Conservation (phyloP, 2,888 invertebrate genomes). For the Caradrina kadenii region DNA sequence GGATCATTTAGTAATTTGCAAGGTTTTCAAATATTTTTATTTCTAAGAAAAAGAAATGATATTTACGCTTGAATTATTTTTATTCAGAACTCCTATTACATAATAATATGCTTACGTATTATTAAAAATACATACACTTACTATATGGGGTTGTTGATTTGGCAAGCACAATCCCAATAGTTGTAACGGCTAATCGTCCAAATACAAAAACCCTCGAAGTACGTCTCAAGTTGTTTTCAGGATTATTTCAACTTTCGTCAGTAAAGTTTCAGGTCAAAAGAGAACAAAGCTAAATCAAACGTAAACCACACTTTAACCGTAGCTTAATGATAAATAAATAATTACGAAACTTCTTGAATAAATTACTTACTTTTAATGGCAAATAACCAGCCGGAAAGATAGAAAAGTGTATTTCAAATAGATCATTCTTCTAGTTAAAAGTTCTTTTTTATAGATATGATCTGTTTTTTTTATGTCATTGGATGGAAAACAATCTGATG, state of each 20-base stretch:
- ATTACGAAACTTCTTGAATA: neutral
- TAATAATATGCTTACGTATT: too few relatives aligned
- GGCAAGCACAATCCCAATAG: too few relatives aligned
- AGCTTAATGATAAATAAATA: neutral
- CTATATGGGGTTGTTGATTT: too few relatives aligned
- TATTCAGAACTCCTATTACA: too few relatives aligned
- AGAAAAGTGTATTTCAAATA: too few relatives aligned
- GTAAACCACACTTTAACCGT: neutral
- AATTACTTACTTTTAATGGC: neutral
- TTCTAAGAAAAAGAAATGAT: neutral
- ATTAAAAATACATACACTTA: too few relatives aligned
- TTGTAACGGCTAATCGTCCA: neutral
- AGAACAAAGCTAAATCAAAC: conserved; percentile 5
- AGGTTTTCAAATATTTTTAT: neutral
- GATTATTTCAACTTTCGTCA: neutral
- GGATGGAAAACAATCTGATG: too few relatives aligned
- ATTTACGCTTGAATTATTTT: too few relatives aligned
- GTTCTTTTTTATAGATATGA: neutral
- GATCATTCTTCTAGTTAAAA: neutral
- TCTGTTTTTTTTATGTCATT: too few relatives aligned
- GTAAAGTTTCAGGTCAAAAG: neutral
- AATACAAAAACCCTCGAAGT: neutral
- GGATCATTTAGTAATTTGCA: conserved; percentile 13
- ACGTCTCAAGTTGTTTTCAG: neutral
- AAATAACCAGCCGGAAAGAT: too few relatives aligned